Evolutionary conservation across 2,113 vertebrate species (phyloP).

Genomic region (Esox niger): DNA sequence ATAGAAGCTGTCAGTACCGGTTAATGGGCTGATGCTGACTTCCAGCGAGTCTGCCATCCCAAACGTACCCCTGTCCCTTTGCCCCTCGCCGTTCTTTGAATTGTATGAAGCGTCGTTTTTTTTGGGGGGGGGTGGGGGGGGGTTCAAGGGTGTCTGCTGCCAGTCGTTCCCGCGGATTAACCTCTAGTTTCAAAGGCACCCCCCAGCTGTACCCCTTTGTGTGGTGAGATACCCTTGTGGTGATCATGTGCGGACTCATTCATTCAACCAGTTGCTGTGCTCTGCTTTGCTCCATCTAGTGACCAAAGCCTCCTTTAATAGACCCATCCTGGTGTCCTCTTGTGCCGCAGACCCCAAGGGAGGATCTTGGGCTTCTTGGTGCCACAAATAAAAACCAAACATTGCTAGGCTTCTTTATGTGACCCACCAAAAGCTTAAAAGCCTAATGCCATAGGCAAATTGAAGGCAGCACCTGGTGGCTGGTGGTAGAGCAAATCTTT

Average conservation of each 20-base stretch:
- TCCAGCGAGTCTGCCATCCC: constrained; percentile 21
- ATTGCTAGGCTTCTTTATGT: neutral
- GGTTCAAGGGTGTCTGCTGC: constrained; percentile 5
- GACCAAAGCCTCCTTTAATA: constrained; percentile 26
- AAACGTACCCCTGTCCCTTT: neutral
- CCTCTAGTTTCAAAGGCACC: constrained; percentile 31
- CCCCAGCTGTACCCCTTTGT: constrained; percentile 24
- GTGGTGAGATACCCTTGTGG: constrained; percentile 27
- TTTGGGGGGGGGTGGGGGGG: neutral
- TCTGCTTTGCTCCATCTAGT: neutral
- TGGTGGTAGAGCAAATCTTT: no score
- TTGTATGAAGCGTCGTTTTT: neutral
- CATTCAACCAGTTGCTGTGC: constrained; percentile 9
- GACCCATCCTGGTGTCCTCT: constrained; percentile 14
- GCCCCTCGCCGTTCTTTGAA: neutral
- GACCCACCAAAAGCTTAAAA: neutral
- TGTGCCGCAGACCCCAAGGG: neutral
- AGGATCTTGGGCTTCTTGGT: neutral
- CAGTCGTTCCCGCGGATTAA: constrained; percentile 36
- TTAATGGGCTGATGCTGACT: constrained; percentile 21
- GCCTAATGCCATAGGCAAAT: neutral
- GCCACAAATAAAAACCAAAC: neutral
- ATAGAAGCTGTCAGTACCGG: constrained; percentile 16
- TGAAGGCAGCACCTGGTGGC: neutral
- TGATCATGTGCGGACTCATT: constrained; percentile 31